Conservation (phyloP, 1,140 invertebrate species). For the Vollenhovia emeryi region DNA sequence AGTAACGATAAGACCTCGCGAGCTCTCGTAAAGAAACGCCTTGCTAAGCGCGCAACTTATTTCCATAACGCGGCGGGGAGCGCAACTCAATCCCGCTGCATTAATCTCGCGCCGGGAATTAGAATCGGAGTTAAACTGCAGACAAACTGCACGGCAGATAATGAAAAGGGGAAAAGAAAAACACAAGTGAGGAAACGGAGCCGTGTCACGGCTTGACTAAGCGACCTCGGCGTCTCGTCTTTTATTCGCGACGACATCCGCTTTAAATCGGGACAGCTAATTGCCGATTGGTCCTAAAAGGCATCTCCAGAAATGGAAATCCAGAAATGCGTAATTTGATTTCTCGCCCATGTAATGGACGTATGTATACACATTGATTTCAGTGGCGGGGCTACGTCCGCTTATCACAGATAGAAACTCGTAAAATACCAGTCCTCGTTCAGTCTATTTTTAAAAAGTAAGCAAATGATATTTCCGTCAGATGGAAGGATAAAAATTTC, state of each 20-base stretch:
- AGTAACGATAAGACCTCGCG: background rate
- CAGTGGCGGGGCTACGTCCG: slow-evolving; percentile 6
- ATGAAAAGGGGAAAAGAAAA: background rate
- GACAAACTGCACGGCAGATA: background rate
- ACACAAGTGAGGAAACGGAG: background rate
- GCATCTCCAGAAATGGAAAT: background rate
- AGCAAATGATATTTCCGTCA: background rate
- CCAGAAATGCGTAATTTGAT: background rate
- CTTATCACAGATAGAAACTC: background rate
- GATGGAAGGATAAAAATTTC: background rate
- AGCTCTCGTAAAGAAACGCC: background rate
- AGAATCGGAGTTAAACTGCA: background rate
- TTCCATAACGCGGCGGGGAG: background rate
- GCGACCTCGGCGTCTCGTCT: background rate
- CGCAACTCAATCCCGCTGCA: background rate
- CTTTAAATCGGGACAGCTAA: slow-evolving; percentile 17
- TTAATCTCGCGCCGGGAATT: background rate
- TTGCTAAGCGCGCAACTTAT: background rate
- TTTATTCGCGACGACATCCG: background rate
- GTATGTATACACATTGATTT: slow-evolving; percentile 20
- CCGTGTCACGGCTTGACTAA: background rate
- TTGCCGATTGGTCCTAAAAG: slow-evolving; percentile 7
- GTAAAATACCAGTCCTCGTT: slow-evolving; percentile 1
- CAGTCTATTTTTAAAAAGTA: background rate
- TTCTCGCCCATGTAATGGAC: background rate